These are phyloP conservation scores for Leptocoma aspasia DNA, from an alignment of 2,113 vertebrate genomes.

Conservation along the genomic window DNA sequence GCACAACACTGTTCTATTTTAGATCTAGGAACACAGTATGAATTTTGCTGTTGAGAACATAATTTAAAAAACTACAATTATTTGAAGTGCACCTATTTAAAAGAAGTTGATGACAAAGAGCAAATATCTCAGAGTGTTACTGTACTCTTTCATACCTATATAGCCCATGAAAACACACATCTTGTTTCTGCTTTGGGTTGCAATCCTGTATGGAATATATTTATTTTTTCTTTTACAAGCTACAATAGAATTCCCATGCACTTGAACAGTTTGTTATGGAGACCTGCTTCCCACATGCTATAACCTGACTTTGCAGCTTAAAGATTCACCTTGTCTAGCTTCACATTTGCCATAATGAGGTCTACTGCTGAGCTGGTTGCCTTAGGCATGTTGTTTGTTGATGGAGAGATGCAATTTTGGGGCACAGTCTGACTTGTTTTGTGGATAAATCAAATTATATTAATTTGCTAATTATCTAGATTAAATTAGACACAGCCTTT, in stretches of 20 bases:
- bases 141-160: neutral
- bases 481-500: constrained; percentile 2
- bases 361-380: neutral
- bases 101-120: neutral
- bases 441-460: constrained; percentile 21
- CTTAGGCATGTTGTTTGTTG: neutral
- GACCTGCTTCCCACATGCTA: neutral
- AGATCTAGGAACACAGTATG: neutral
- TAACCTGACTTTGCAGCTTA: neutral
- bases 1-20: neutral
- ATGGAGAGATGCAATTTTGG: neutral
- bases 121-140: fast-evolving
- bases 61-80: neutral
- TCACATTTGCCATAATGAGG: neutral
- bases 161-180: neutral
- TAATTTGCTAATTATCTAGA: constrained; percentile 24
- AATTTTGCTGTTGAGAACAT: neutral
- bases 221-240: neutral
- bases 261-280: neutral
- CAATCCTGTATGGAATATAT: neutral
- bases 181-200: neutral
- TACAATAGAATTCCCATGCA: neutral
- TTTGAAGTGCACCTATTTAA: neutral
- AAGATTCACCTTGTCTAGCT: neutral
- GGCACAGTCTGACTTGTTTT: neutral